Conservation (phyloP, 2,888 invertebrate species). For the Eurytoma adleriae region DNA sequence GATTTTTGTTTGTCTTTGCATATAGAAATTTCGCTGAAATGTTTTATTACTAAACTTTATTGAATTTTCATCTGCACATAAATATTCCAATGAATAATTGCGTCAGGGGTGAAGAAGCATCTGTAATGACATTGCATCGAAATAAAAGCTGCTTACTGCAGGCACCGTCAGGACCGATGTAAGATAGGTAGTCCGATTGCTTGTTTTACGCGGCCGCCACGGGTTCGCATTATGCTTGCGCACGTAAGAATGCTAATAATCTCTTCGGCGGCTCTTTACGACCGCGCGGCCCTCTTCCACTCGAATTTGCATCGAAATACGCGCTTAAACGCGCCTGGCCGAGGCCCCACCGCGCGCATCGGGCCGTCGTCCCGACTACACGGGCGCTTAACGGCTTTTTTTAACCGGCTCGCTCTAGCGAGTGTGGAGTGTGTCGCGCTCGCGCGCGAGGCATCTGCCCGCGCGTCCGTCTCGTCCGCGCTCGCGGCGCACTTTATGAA, state of each 20-base stretch:
- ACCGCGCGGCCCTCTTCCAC: constrained; percentile 8
- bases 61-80: no score
- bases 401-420: background rate
- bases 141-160: no score
- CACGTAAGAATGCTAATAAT: constrained; percentile 38
- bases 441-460: no score
- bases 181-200: background rate
- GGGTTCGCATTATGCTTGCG: background rate
- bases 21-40: no score
- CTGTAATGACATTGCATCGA: no score
- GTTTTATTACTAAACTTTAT: no score
- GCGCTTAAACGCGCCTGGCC: background rate
- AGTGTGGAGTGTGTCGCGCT: constrained; percentile 31
- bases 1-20: no score
- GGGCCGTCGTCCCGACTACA: background rate
- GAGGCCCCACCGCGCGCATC: background rate
- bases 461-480: background rate
- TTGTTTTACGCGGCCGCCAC: background rate
- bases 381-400: constrained; percentile 31
- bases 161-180: no score
- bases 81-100: no score
- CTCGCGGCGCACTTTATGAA: background rate
- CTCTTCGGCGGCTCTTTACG: constrained; percentile 1
- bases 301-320: constrained; percentile 43
- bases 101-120: no score